Base-by-base conservation (phyloP, 2,113 vertebrate species). In the Micronycteris hirsuta region DNA sequence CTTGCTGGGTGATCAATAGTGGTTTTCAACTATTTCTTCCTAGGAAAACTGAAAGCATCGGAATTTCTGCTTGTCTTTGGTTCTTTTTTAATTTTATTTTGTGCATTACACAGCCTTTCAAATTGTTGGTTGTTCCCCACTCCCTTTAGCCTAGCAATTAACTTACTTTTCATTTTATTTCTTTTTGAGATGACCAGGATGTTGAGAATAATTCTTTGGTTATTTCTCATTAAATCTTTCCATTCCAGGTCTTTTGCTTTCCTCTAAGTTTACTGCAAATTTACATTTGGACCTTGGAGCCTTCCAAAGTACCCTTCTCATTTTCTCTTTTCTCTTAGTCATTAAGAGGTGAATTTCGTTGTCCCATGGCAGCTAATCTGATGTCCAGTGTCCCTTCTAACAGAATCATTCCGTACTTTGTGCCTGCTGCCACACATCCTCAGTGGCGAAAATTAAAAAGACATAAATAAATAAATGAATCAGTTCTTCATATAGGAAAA, bases 221-320 rank as follows among this genome's bases (percentile, higher is more conserved):
- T 88, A 52, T 43, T 58, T 95, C 85, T 38, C 31, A 89, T 95
- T 70, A 94, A 43, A 26, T 93, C 9, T 96, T 97, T 97, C 96
- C 63, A 93, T 98, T 97, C 56, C 97, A 98, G 97, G 70, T 74
- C 26, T 49, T 78, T 80, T 74, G 86, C 41, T 85, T 83, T 58
- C 77, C 19, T 78, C 41, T 63, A 41, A 43, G 87, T 49, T 41
- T 67, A 0, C 45, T 28, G 56, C 47, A 56, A 84, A 82, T 52
- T 20, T 43, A 9, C 33, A 1, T 0, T 7, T 36, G 19, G 31
- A 82, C 96, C 83, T 84, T n/a, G 61, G 24, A 96, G 22, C 52
- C 67, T 84, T 43, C 24, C 13, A 8, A 0, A 0, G 9, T 5
- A 7, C 5, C 3, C 11, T 61, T 86, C 28, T 85, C 22, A 24